Conservation (phyloP, 1,140 invertebrate genomes). For the Hylaeus anthracinus region DNA sequence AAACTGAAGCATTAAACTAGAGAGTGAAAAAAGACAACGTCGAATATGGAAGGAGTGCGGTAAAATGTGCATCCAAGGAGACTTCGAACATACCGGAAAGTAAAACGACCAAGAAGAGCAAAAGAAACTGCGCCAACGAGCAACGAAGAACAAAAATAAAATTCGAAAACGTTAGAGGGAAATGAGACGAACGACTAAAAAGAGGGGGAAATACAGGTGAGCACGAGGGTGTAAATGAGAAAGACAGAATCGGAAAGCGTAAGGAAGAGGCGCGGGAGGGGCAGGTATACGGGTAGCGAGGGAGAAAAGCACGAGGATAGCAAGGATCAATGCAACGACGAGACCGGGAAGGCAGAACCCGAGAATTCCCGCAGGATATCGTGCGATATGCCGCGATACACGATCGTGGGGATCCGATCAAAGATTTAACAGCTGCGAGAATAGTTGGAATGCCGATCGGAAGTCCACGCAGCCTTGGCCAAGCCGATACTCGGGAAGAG, state of each 20-base stretch:
- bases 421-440: slow-evolving; percentile 44
- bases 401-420: slow-evolving; percentile 56
- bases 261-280: slow-evolving; percentile 55
- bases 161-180: not conserved
- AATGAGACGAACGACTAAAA: slow-evolving; percentile 13
- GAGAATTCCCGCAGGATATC: slow-evolving; percentile 73
- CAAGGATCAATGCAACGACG: slow-evolving; percentile 75
- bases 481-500: slow-evolving; percentile 42
- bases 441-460: slow-evolving; percentile 28
- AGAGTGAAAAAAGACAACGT: no score
- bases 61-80: no score
- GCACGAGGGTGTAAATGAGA: slow-evolving; percentile 41
- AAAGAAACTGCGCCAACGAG: not conserved
- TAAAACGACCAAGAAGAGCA: not conserved
- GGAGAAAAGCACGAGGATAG: slow-evolving; percentile 22
- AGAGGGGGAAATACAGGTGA: not conserved
- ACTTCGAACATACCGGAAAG: no score
- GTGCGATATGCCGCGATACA: slow-evolving; percentile 61
- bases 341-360: slow-evolving; percentile 67
- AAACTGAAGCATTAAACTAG: no score
- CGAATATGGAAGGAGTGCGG: no score
- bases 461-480: slow-evolving; percentile 30
- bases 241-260: not conserved
- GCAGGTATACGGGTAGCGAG: slow-evolving; percentile 65
- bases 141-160: no score